Conservation (phyloP, 2,797 vertebrate genomes). For the Nannoperca obscura region DNA sequence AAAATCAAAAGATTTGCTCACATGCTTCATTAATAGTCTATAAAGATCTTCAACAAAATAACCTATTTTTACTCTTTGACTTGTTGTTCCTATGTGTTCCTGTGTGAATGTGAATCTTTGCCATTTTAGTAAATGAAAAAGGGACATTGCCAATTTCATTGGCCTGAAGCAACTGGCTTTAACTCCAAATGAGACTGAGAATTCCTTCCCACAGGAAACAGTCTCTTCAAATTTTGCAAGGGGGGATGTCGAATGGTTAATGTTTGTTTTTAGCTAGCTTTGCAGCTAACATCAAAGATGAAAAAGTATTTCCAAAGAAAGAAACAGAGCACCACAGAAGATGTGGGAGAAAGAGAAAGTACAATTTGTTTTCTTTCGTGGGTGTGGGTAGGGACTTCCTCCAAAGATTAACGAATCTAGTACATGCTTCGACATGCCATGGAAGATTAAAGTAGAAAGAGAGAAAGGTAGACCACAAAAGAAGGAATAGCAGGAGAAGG, state of each 20-base stretch:
- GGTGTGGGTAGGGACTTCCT: conserved; percentile 50
- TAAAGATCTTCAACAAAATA: conserved; percentile 6
- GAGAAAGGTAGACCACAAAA: conserved; percentile 21
- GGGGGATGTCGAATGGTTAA: conserved; percentile 74
- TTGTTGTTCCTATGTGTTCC: conserved; percentile 28
- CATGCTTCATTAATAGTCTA: not conserved
- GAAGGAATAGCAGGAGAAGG: conserved; percentile 18
- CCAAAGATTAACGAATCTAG: conserved; percentile 56
- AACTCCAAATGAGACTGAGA: conserved; percentile 56
- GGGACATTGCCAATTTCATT: conserved; percentile 68
- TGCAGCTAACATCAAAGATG: conserved; percentile 93
- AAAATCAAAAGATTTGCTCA: conserved; percentile 3
- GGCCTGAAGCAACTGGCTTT: conserved; percentile 59
- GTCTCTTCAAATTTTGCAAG: conserved; percentile 51
- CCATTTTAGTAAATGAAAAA: conserved; percentile 78
- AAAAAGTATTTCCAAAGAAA: conserved; percentile 78
- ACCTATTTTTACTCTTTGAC: not conserved
- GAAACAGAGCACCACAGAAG: conserved; percentile 77
- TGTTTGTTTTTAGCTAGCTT: conserved; percentile 86
- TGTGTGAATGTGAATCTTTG: conserved; percentile 61
- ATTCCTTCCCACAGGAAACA: conserved; percentile 49
- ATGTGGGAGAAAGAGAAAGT: conserved; percentile 57
- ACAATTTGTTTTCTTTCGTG: conserved; percentile 57
- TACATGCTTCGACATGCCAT: conserved; percentile 52
- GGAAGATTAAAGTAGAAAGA: conserved; percentile 47